Evolutionary conservation across 2,113 vertebrate species (phyloP), one percentile per base, ranked within the genome.

Genomic region (Asarcornis scutulata): DNA sequence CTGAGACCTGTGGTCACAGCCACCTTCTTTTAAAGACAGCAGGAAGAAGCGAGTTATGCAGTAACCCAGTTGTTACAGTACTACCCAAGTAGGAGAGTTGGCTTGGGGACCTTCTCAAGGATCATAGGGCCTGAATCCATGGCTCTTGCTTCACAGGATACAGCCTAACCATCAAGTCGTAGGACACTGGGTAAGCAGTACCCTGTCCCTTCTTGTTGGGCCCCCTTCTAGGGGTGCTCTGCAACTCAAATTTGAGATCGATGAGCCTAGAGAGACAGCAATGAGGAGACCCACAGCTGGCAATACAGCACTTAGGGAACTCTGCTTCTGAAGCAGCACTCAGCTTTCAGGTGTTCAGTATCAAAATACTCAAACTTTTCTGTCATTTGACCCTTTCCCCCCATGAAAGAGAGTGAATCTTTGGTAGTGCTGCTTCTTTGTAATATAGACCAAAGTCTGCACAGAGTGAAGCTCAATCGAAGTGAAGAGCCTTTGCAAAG

Each of bases 371-470:
- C 59, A 53, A 73, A 32, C 21, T 64, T 85, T 38, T 86, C 66
- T 90, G 50, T 75, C 60, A 78, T 88, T 88, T 88, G 77, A 90
- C 72, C 56, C 64, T 93, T 89, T 46, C 83, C 78, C 42, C 73
- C 91, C 91, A 76, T 73, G 40, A 93, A 95, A 95, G 77, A 58
- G 27, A 79, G 15, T 5, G 27, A 85, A 66, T 73, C 58, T 87
- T 84, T 69, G 32, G 38, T 63, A 86, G 46, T 31, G 27, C 44
- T 69, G 38, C 34, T 85, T 42, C 89, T 89, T 73, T 83, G 42
- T 86, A 69, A 46, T 26, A 42, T 21, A 86, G 69, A 84, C 77
- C 22, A 48, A 79, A 91, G 69, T 9, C 11, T 50, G 9, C 38
- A 16, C 46, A 56, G 77, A 64, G 23, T 50, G 50, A 66, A 83